Conservation (phyloP, 2,797 vertebrate genomes). For the Bovichtus diacanthus region DNA sequence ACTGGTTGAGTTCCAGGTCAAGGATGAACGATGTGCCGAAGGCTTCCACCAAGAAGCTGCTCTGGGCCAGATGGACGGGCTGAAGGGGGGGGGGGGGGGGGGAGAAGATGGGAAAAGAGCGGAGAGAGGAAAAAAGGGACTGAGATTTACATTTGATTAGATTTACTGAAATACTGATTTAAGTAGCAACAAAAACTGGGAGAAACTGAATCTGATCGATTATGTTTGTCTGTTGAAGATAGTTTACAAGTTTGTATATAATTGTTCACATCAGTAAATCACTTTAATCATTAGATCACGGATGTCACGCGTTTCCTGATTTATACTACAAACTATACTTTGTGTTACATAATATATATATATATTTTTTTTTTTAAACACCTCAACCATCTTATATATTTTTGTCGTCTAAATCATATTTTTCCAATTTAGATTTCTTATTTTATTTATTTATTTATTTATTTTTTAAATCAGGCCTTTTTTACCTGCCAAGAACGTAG, state of each 20-base stretch:
- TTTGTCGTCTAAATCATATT: too few relatives aligned
- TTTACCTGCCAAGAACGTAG: too few relatives aligned
- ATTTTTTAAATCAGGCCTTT: too few relatives aligned
- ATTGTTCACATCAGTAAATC: not conserved
- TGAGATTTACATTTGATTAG: not conserved
- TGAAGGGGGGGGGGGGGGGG: constrained; percentile 59
- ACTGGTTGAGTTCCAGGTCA: constrained; percentile 96
- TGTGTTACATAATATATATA: not conserved
- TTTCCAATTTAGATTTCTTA: too few relatives aligned
- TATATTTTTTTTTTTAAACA: too few relatives aligned
- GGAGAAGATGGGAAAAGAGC: not conserved
- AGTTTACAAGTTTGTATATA: not conserved
- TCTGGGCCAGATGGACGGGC: constrained; percentile 92
- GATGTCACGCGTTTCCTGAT: not conserved
- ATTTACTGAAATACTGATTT: not conserved
- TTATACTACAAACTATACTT: not conserved
- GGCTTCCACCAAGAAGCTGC: constrained; percentile 91
- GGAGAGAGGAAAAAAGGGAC: not conserved
- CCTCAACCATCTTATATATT: too few relatives aligned
- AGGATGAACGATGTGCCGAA: constrained; percentile 91
- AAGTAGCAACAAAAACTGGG: not conserved
- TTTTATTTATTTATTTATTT: too few relatives aligned
- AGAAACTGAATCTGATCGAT: not conserved
- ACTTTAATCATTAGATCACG: not conserved
- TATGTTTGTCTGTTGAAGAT: not conserved